These are phyloP conservation scores for Caenorhabditis becei DNA, from an alignment of 2,888 invertebrate genomes.

Conservation along the genomic window DNA sequence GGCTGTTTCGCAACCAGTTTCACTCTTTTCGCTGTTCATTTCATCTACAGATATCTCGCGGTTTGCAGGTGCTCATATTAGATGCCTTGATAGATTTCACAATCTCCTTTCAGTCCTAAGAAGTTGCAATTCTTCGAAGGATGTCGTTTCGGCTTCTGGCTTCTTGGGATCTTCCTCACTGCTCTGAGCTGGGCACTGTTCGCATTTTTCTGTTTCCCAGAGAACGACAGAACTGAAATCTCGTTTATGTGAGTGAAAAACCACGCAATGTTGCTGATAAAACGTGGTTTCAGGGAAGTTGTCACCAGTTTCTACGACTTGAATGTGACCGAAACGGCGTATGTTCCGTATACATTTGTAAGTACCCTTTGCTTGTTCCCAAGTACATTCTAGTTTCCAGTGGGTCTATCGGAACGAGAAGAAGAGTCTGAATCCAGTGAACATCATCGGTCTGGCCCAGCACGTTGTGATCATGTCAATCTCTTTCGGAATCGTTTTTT, in stretches of 20 bases:
- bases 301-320: neutral
- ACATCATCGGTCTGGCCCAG: neutral
- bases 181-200: neutral
- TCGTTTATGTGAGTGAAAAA: neutral
- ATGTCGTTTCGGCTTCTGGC: neutral
- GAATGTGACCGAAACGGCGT: neutral
- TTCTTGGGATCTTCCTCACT: neutral
- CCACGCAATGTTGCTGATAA: too few species aligned
- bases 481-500: conserved; percentile 25
- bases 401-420: neutral
- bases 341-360: neutral
- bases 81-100: neutral
- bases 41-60: conserved; percentile 45
- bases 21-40: conserved; percentile 39
- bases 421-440: neutral
- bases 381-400: neutral
- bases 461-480: conserved; percentile 8
- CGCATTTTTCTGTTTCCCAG: conserved; percentile 7
- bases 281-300: conserved; percentile 5
- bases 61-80: conserved; percentile 22
- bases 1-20: conserved; percentile 45
- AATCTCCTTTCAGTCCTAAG: conserved; percentile 3
- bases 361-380: neutral
- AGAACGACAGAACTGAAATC: neutral
- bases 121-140: neutral